Evolutionary conservation across 1,140 invertebrate genomes (phyloP), one percentile per base, ranked within the genome.

Genomic region (Drosophila dunni): DNA sequence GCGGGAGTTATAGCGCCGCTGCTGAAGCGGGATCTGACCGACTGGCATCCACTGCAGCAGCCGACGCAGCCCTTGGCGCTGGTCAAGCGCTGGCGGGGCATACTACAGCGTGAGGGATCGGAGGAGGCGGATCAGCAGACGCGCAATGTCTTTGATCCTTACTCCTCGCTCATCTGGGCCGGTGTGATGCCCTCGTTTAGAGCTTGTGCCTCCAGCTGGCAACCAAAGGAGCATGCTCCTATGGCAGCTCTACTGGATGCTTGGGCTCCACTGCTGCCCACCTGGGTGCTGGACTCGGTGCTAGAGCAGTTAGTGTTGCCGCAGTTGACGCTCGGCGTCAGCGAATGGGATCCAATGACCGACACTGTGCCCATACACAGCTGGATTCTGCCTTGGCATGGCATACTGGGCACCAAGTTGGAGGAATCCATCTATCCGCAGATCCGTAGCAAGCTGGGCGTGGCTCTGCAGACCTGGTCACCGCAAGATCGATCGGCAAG

Each of bases 371-470:
- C 98, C 2, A 97, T 99, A 75, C 98, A 99, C 93, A 94, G 95
- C 7, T 99, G 99, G 99, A 95, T 99, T 63, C 96, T 99, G 93
- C 99, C 99, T 0, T 99, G 98, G 98, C 81, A 85, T 11, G 69
- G 54, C 3, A 89, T 92, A 7, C 53, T 92, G 36, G 94, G 94
- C 44, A 76, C 85, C 2, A 93, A 93, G 50, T 88, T 99, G 80
- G 96, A 97, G 78, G 95, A 95, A 1, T 94, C 94, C 7, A 95
- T 99, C 7, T 99, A 98, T 93, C 97, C 97, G n/a, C 95, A 96
- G 24, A 97, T 99, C 67, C 94, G 98, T 53, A 96, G 98, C 17
- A 99, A 99, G 91, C 93, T 99, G 7, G 96, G 97, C 34, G 94
- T 94, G 38, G 98, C 98, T 11, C 93, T 99, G 36, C 94, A 94